A percentile compares a stretch with the other conserved stretches of the same genome.
Conservation (phyloP, 1,140 invertebrate species). For the Drosophila kepulauana region DNA sequence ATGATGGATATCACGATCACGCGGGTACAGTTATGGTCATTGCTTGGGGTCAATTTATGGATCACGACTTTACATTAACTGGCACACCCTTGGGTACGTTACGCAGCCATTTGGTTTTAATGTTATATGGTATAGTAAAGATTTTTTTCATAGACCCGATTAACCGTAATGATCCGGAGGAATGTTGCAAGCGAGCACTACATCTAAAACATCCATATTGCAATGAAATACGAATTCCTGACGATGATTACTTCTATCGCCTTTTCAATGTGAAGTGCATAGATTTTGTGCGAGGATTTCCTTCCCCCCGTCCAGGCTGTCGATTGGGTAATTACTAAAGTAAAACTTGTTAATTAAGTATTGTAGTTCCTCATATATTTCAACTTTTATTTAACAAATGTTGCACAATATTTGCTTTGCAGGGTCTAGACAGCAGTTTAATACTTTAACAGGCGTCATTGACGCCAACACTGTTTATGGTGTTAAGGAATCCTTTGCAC, state of each 20-base stretch:
- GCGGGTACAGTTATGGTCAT: slow-evolving; percentile 97
- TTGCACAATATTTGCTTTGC: too few relatives aligned
- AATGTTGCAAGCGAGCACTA: slow-evolving; percentile 92
- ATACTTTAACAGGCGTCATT: slow-evolving; percentile 92
- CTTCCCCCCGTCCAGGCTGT: slow-evolving; percentile 92
- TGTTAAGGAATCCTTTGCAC: slow-evolving; percentile 91
- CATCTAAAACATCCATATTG: slow-evolving; percentile 95
- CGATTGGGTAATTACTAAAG: slow-evolving; percentile 87
- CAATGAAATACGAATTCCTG: slow-evolving; percentile 94
- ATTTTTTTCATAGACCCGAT: slow-evolving; percentile 88
- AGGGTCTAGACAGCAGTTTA: slow-evolving; percentile 92
- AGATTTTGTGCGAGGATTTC: slow-evolving; percentile 95
- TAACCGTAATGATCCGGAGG: slow-evolving; percentile 94
- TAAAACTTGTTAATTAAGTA: not conserved
- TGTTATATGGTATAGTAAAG: not conserved
- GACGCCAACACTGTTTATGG: slow-evolving; percentile 91
- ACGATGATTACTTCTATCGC: slow-evolving; percentile 96
- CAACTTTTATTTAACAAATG: not conserved
- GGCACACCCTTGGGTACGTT: slow-evolving; percentile 92
- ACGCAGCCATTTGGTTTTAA: not conserved
- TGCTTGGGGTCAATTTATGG: slow-evolving; percentile 97
- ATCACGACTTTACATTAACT: slow-evolving; percentile 96
- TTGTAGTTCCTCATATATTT: not conserved
- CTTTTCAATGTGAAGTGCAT: slow-evolving; percentile 93
- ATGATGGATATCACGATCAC: slow-evolving; percentile 96